phyloP scores from a whole-genome alignment of 1,140 invertebrate genomes.

The Meloidogyne exigua region DNA sequence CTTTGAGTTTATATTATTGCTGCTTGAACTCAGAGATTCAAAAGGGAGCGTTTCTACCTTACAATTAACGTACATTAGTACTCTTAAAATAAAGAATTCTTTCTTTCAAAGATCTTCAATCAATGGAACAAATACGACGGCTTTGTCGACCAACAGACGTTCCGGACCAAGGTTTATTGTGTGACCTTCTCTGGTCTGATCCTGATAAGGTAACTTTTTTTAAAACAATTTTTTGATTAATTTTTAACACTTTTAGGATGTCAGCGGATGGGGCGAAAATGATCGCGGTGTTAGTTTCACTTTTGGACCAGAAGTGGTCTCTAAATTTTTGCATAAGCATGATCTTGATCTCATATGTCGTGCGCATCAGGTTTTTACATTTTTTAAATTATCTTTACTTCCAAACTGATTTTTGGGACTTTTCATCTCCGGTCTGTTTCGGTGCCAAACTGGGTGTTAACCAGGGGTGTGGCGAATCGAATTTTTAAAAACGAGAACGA shows the following conservation, averaged over 20 bases:
- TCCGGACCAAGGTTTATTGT: slow-evolving; percentile 70
- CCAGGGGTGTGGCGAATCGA: no score
- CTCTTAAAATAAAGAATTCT: no score
- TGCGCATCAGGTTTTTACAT: slow-evolving; percentile 64
- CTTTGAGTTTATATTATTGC: no score
- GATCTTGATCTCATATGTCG: slow-evolving; percentile 69
- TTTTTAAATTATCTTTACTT: no score
- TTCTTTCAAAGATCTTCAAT: slow-evolving; percentile 65
- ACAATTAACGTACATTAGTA: no score
- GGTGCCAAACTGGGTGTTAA: no score
- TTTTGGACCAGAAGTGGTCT: slow-evolving; percentile 69
- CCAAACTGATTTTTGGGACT: no score
- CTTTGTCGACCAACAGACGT: slow-evolving; percentile 70
- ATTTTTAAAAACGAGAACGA: no score
- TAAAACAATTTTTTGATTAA: slow-evolving; percentile 10
- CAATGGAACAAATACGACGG: slow-evolving; percentile 69
- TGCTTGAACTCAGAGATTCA: no score
- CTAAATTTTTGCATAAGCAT: slow-evolving; percentile 70
- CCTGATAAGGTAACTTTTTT: slow-evolving; percentile 52
- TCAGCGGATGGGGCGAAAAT: slow-evolving; percentile 70
- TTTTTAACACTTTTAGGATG: slow-evolving; percentile 66
- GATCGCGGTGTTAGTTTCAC: slow-evolving; percentile 69
- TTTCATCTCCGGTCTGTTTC: no score
- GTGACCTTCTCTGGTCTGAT: slow-evolving; percentile 69
- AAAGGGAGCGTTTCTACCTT: no score